Conservation (phyloP, 1,140 invertebrate genomes). For the Cotesia vestalis region DNA sequence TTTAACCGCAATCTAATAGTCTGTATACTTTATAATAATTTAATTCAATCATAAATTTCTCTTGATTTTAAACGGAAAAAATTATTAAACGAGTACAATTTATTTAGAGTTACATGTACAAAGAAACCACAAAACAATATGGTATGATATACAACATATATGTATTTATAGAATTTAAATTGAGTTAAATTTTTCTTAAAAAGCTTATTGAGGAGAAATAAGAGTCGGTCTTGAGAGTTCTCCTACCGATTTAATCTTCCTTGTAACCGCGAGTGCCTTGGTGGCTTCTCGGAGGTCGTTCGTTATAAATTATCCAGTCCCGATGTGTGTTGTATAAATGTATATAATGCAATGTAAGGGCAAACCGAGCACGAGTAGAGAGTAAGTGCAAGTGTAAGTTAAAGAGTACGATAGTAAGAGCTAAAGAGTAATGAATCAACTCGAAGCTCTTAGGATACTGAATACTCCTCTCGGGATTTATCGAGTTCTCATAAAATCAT, state of each 20-base stretch:
- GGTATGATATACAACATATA: neutral
- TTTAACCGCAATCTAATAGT: no score
- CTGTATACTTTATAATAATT: no score
- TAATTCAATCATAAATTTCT: conserved; percentile 8
- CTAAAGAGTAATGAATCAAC: neutral
- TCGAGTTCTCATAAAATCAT: conserved; percentile 25
- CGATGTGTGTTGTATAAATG: conserved; percentile 6
- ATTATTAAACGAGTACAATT: no score
- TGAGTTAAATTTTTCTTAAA: conserved; percentile 30
- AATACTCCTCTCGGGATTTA: neutral
- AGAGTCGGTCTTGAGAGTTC: conserved; percentile 11
- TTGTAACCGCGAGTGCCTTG: conserved; percentile 31
- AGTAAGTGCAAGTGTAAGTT: neutral
- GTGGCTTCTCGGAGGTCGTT: conserved; percentile 33
- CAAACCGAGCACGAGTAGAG: no score
- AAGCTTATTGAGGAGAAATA: conserved; percentile 1
- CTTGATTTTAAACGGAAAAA: neutral
- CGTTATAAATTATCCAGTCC: conserved; percentile 32
- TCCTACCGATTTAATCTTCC: conserved; percentile 30
- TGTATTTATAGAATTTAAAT: conserved; percentile 21
- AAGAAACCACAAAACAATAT: conserved; percentile 18
- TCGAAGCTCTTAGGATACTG: neutral
- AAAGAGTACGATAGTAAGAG: neutral
- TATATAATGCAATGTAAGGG: no score
- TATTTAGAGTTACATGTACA: neutral